Base-by-base conservation (phyloP, 2,113 vertebrate genomes). In the Thinocorus orbignyianus region DNA sequence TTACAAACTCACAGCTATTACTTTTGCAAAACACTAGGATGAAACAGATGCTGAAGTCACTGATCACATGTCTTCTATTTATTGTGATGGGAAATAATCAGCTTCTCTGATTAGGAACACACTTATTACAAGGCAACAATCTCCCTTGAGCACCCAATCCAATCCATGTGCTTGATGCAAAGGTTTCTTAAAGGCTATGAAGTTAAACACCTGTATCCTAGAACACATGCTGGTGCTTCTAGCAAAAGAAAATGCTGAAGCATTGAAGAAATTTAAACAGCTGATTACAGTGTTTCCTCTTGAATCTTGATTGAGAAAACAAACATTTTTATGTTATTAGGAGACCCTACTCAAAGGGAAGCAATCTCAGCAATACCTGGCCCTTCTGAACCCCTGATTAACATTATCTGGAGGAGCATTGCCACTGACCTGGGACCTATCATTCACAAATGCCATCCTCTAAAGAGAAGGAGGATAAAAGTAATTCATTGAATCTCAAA, bases 251-350 rank as follows among this genome's bases (percentile, higher is more conserved):
- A 91, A 92, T 6, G 19, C 26, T 52, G 52, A 77, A 88, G 90
- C 33, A 92, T 0, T 57, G 65, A 65, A 80, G 70, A 82, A 80
- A 94, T 93, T 82, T 70, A 49, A 92, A 86, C 89, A 92, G 64
- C 54, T 90, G 87, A 96, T 96, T 96, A 87, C 30, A 64, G 22
- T 95, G 62, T 84, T 91, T 93, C 66, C 81, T 94, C 91, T 95
- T 87, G 22, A 94, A 33, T 19, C 6, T 31, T 77, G 49, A 91
- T 8, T 76, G n/a, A 82, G 41, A 80, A 94, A 93, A 95, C 66
- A 91, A 96, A 69, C 15, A 5, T 23, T 93, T 89, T 81, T 60
- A 60, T 2, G 1, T 84, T 91, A 84, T 89, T 94, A 76, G 79
- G 44, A 79, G 44, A 70, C 20, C n/a, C 31, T 72, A 82, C 80